Evolutionary conservation across 64 coral and sea anemone genomes (phyloP).

Genomic region (Pocillopora damicornis): DNA sequence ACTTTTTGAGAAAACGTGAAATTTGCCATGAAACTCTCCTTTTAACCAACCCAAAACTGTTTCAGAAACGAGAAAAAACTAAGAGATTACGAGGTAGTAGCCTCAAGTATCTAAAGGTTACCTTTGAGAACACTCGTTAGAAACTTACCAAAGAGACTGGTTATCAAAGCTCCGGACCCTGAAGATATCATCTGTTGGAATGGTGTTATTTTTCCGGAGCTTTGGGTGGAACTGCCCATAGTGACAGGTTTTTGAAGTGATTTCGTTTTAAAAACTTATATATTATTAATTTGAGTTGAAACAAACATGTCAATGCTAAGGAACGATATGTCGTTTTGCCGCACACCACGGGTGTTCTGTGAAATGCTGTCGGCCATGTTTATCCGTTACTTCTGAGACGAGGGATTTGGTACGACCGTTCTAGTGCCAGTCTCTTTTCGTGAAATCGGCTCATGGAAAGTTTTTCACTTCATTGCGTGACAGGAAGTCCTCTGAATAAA

Average conservation of each 20-base stretch:
- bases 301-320: not conserved
- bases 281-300: not conserved
- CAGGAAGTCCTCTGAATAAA: too few species aligned
- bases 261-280: not conserved
- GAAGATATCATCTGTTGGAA: conserved; percentile 76
- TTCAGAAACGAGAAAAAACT: not conserved
- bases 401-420: too few species aligned
- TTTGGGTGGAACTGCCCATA: not conserved
- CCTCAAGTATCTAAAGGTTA: not conserved
- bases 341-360: not conserved
- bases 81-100: not conserved
- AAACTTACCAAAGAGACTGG: conserved; percentile 77
- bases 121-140: not conserved
- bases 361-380: too few species aligned
- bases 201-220: conserved; percentile 68
- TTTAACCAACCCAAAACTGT: not conserved
- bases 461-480: too few species aligned
- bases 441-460: too few species aligned
- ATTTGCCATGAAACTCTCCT: not conserved
- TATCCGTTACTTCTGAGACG: too few species aligned
- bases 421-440: too few species aligned
- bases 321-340: not conserved
- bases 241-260: not conserved
- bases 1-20: not conserved
- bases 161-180: conserved; percentile 78